Conservation (phyloP, 2,888 invertebrate genomes). For the Tyria jacobaeae region DNA sequence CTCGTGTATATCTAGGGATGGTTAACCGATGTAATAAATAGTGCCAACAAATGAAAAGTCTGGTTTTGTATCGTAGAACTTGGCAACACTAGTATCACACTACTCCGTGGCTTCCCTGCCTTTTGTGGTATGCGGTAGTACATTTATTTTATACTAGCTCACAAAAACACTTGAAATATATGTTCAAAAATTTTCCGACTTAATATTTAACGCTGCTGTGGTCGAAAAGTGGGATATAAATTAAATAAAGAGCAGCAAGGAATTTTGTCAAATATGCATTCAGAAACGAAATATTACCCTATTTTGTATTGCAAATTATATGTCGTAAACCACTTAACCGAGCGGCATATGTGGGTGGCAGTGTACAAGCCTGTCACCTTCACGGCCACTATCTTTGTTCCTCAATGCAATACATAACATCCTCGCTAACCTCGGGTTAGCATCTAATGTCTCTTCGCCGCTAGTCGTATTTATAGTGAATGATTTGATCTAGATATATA, state of each 20-base stretch:
- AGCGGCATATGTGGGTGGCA: slow-evolving; percentile 5
- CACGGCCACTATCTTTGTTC: slow-evolving; percentile 2
- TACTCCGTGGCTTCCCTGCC: no score
- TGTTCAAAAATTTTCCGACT: neutral
- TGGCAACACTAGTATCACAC: no score
- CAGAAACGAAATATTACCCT: neutral
- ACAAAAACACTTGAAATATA: neutral
- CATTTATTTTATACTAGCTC: no score
- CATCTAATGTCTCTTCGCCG: neutral
- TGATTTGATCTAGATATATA: neutral
- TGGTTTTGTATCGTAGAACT: no score
- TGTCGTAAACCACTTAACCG: slow-evolving; percentile 4
- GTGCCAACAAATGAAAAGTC: no score
- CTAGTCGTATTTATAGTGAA: neutral
- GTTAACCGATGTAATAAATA: no score
- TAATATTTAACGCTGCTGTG: neutral
- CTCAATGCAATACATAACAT: slow-evolving; percentile 3
- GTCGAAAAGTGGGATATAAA: neutral
- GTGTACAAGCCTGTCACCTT: slow-evolving; percentile 5
- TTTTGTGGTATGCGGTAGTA: no score
- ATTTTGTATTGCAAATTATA: slow-evolving; percentile 12
- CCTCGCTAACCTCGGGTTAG: neutral
- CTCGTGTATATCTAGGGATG: no score
- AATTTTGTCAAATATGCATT: neutral
- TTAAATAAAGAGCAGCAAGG: neutral